A percentile compares a stretch with the other conserved stretches of the same genome.
phyloP scores from a whole-genome alignment of 1,140 invertebrate species.

The Papilio helenus region DNA sequence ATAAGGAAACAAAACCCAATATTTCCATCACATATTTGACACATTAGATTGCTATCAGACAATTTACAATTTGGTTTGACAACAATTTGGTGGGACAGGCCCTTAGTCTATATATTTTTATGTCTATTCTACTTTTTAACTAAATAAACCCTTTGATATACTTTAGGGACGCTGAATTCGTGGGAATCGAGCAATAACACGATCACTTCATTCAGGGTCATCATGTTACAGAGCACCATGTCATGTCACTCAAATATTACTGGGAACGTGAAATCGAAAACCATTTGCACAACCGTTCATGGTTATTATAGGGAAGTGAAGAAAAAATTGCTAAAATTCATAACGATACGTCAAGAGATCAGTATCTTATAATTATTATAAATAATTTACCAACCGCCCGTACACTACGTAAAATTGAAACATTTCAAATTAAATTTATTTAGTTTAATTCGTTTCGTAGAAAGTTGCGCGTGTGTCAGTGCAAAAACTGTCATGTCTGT shows the following conservation, averaged over 20 bases:
- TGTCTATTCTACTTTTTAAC: not conserved
- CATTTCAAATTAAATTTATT: constrained; percentile 65
- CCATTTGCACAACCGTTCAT: not conserved
- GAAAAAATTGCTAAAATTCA: constrained; percentile 8
- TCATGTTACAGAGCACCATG: not conserved
- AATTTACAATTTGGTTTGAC: no score
- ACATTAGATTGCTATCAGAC: no score
- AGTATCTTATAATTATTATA: constrained; percentile 34
- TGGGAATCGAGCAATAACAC: not conserved
- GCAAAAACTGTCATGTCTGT: constrained; percentile 52
- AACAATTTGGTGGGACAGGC: no score
- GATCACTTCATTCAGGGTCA: not conserved
- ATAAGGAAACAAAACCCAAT: no score
- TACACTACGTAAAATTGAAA: constrained; percentile 53
- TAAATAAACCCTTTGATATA: not conserved
- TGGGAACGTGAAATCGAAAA: not conserved
- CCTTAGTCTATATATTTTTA: not conserved
- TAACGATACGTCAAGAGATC: constrained; percentile 28
- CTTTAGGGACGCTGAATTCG: not conserved
- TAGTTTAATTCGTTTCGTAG: constrained; percentile 61
- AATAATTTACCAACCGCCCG: constrained; percentile 26
- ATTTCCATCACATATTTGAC: no score
- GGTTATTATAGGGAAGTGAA: not conserved
- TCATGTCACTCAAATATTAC: not conserved
- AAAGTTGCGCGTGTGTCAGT: constrained; percentile 44